A percentile compares a stretch with the other conserved stretches of the same genome.
Evolutionary conservation across 2,113 vertebrate species (phyloP).

Genomic region (Phrynosoma platyrhinos): DNA sequence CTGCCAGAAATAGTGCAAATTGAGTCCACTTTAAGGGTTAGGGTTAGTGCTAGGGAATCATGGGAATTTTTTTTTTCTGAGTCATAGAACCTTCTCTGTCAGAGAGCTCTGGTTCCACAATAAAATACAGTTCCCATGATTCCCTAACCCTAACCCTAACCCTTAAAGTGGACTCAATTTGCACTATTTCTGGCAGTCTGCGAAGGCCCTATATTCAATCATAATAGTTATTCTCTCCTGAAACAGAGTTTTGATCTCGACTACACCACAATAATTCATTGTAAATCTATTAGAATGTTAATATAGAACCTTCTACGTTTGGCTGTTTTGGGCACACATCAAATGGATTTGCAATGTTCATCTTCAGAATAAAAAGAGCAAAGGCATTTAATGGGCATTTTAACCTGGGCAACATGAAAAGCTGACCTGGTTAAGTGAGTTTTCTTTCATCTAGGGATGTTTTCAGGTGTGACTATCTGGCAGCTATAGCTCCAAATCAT

Average conservation of each 20-base stretch:
- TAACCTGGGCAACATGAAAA: neutral
- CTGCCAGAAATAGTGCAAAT: no score
- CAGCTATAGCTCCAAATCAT: slow-evolving; percentile 13
- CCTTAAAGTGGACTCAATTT: no score
- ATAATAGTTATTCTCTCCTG: neutral
- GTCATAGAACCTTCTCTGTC: no score
- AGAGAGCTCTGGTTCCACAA: no score
- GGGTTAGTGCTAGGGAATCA: no score
- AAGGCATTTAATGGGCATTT: neutral
- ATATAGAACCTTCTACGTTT: neutral
- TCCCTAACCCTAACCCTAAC: no score
- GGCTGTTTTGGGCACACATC: neutral
- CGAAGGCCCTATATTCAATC: no score
- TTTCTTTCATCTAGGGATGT: neutral
- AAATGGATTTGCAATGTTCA: neutral
- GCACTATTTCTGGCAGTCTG: no score
- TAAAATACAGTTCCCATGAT: no score
- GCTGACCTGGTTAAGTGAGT: neutral
- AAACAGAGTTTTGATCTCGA: neutral
- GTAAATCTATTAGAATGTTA: neutral
- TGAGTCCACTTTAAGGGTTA: no score
- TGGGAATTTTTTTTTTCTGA: no score
- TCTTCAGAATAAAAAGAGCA: neutral
- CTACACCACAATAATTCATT: neutral
- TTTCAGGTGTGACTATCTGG: slow-evolving; percentile 16